phyloP scores from a whole-genome alignment of 2,888 invertebrate species.

The Cepaea hortensis region DNA sequence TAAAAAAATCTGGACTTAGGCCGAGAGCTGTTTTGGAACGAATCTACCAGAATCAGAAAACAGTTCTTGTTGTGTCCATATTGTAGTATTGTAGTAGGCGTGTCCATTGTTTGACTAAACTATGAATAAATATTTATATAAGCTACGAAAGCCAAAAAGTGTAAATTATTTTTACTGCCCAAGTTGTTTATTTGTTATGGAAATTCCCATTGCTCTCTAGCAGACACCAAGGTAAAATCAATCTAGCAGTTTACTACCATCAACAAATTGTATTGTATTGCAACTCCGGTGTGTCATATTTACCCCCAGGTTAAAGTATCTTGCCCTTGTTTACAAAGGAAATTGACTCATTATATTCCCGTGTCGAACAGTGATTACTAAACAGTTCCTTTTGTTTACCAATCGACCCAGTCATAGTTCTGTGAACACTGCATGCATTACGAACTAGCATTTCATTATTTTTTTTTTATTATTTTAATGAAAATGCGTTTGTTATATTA shows the following conservation, averaged over 20 bases:
- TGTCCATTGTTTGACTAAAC: constrained; percentile 11
- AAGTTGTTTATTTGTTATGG: not conserved
- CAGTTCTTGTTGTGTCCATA: constrained; percentile 37
- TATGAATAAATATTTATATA: not conserved
- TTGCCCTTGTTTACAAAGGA: no score
- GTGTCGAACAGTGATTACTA: no score
- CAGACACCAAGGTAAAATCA: not conserved
- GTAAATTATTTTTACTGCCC: no score
- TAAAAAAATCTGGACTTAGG: not conserved
- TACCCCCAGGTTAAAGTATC: not conserved
- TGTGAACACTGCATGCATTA: no score
- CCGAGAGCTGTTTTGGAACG: not conserved
- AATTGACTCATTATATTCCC: no score
- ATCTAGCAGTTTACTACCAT: not conserved
- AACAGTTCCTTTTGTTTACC: no score
- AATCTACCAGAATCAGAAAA: constrained; percentile 15
- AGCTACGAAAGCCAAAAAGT: not conserved
- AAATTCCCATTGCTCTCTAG: not conserved
- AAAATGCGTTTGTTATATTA: no score
- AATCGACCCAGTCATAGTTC: no score
- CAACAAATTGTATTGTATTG: not conserved
- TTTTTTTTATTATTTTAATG: no score
- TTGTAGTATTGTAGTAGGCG: constrained; percentile 35
- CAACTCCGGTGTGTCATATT: not conserved
- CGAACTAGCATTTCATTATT: no score